Base-by-base conservation (phyloP, 2,797 vertebrate species). In the Acanthis flammea region DNA sequence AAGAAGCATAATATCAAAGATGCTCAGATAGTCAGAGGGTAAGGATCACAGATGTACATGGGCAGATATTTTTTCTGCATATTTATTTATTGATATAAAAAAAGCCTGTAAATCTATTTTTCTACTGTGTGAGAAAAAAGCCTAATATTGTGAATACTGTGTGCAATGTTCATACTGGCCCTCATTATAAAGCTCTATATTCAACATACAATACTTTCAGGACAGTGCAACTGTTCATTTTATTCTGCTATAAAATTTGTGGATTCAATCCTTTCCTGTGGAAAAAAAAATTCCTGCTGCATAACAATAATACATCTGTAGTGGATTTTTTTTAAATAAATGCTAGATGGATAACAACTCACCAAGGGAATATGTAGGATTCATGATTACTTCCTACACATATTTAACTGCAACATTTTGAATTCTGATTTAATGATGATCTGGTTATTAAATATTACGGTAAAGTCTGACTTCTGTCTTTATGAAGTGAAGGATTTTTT, bases 31-130 rank as follows among this genome's bases (percentile, higher is more conserved):
- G 28, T 75, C 22, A 17, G 9, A 74, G 35, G 19, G 14, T 85
- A 75, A 63, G 30, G 39, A 65, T 63, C 2, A 3, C 35, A 78
- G 30, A 28, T 45, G 8, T 31, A 35, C 24, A 47, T 1, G 54
- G 48, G 47, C 22, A 54, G 30, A 8, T 87, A 18, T n/a, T 85
- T 86, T n/a, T 93, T 91, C 39, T 87, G 4, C 24, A 1, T 39
- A 7, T 76, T 73, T 83, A 44, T 87, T 63, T 58, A 17, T 77
- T 31, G 16, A 9, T 63, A 35, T 27, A 66, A 35, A 66, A 35
- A 2, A 61, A 10, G 0, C 0, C 25, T 10, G 2, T 62, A 10
- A 51, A 8, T n/a, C 65, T 70, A 4, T 50, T 86, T 86, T 90
- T 86, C 39, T 28, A 3, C 37, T 31, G 1, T 48, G 28, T 66